phyloP scores from a whole-genome alignment of 1,140 invertebrate genomes.

The Diuraphis noxia region DNA sequence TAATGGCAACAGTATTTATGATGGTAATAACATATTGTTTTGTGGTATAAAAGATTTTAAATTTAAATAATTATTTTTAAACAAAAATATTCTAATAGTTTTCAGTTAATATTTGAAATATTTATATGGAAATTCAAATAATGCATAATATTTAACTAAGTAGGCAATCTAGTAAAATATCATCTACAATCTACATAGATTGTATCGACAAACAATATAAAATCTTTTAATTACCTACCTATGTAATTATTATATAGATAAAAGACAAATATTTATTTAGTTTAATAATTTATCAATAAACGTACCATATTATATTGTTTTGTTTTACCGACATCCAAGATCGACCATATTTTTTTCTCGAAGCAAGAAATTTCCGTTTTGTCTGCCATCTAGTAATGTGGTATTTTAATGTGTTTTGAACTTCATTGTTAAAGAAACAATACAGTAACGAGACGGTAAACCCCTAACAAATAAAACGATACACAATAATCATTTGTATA shows the following conservation, averaged over 20 bases:
- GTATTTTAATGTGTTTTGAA: conserved; percentile 40
- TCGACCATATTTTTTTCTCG: conserved; percentile 24
- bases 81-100: background rate
- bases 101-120: background rate
- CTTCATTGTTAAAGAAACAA: conserved; percentile 45
- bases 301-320: conserved; percentile 18
- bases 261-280: background rate
- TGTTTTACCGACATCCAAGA: background rate
- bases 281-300: background rate
- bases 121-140: background rate
- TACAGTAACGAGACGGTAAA: conserved; percentile 35
- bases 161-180: no score
- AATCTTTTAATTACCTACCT: background rate
- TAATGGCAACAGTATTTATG: background rate
- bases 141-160: no score
- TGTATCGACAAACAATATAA: no score
- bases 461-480: background rate
- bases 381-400: conserved; percentile 26
- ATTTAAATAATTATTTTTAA: background rate
- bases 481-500: background rate
- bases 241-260: background rate
- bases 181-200: no score
- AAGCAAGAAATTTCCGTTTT: conserved; percentile 24
- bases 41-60: background rate
- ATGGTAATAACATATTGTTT: no score